Percentiles rank a stretch among this genome's conserved stretches.
Evolutionary conservation across 2,888 invertebrate genomes (phyloP).

Genomic region (Imbricaverruca yamaguchii): DNA sequence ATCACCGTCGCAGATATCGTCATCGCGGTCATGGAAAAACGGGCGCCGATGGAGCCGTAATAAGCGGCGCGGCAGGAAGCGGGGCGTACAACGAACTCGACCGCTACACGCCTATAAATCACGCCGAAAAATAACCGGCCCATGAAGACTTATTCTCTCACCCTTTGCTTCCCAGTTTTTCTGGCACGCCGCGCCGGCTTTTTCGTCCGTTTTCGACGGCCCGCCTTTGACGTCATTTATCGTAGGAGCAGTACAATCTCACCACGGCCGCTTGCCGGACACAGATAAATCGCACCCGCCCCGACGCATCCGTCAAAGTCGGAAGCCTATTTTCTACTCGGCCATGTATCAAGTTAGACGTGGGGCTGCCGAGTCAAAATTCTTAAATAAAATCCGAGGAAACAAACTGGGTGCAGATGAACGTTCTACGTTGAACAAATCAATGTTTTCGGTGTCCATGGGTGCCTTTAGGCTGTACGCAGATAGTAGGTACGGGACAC

Average conservation of each 20-base stretch:
- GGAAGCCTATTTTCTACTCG: constrained; percentile 22
- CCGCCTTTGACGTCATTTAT: constrained; percentile 19
- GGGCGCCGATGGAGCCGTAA: constrained; percentile 14
- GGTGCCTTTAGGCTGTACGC: too few species aligned
- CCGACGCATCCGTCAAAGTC: constrained; percentile 22
- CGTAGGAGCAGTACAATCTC: constrained; percentile 21
- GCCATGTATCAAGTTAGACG: constrained; percentile 17
- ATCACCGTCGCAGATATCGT: neutral
- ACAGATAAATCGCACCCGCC: constrained; percentile 14
- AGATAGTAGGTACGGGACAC: too few species aligned
- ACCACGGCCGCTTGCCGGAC: constrained; percentile 16
- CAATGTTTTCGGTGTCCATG: too few species aligned
- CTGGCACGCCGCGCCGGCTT: constrained; percentile 2
- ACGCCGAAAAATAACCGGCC: constrained; percentile 16
- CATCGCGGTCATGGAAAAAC: neutral
- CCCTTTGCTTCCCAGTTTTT: constrained; percentile 14
- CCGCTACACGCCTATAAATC: constrained; percentile 18
- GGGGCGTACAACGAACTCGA: constrained; percentile 2
- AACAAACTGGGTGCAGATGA: neutral
- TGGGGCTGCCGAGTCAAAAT: neutral
- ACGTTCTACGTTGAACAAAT: neutral
- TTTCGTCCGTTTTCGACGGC: constrained; percentile 17
- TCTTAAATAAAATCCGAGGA: constrained; percentile 8
- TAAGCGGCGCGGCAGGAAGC: neutral
- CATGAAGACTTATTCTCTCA: constrained; percentile 24